A percentile compares a stretch with the other conserved stretches of the same genome.
Conservation (phyloP, 2,113 vertebrate species). For the Furnarius figulus region DNA sequence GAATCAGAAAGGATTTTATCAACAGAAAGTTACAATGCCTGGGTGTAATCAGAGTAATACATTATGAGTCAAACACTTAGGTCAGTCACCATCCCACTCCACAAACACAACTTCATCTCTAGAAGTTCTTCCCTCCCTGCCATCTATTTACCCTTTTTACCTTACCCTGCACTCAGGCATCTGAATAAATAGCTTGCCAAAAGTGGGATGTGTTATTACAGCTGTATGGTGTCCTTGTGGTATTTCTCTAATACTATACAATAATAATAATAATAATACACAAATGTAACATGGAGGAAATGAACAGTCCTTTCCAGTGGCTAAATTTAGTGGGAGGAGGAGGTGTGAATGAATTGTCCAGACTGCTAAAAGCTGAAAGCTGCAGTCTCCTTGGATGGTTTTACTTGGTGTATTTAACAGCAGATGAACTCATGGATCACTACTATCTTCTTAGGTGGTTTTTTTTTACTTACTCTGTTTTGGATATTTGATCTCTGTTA, state of each 20-base stretch:
- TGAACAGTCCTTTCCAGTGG: neutral
- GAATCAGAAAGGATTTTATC: neutral
- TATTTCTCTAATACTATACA: neutral
- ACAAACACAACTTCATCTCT: neutral
- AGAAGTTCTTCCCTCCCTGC: neutral
- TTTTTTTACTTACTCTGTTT: neutral
- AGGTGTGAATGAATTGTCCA: neutral
- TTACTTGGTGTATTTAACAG: neutral
- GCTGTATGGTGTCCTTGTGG: neutral
- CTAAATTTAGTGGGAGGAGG: neutral
- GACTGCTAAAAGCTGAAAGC: neutral
- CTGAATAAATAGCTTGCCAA: neutral
- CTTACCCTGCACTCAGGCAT: neutral
- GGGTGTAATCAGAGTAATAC: neutral
- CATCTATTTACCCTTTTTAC: neutral
- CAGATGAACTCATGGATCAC: neutral
- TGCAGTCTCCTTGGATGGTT: neutral
- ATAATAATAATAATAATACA: neutral
- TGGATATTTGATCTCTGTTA: neutral
- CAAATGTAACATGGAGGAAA: neutral
- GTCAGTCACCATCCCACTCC: neutral
- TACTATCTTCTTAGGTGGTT: fast-evolving
- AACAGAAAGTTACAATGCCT: neutral
- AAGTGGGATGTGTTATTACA: neutral
- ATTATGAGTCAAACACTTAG: neutral